Percentiles rank a stretch among this genome's conserved stretches.
These are phyloP conservation scores for Agrochola litura DNA, from an alignment of 2,888 invertebrate species.

Conservation along the genomic window DNA sequence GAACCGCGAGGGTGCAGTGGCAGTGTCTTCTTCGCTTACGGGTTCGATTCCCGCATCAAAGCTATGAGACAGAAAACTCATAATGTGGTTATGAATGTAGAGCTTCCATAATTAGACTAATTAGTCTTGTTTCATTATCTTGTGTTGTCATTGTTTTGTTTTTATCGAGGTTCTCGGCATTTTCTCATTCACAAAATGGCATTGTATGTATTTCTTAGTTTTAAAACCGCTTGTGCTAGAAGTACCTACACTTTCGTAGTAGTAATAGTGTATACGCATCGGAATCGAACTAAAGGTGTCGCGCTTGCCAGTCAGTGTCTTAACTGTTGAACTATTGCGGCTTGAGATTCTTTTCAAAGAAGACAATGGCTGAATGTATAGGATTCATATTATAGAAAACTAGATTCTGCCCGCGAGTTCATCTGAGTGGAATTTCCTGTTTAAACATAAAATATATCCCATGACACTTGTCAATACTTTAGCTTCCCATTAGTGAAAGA, in stretches of 20 bases:
- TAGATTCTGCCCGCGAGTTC: too few relatives aligned
- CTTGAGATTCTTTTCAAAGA: not conserved
- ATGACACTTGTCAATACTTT: too few relatives aligned
- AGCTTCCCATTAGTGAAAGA: too few relatives aligned
- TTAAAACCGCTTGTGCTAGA: not conserved
- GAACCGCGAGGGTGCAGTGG: not conserved
- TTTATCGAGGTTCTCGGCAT: not conserved
- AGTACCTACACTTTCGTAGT: not conserved
- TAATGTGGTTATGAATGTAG: constrained; percentile 1
- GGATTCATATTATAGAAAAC: too few relatives aligned
- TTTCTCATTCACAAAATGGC: not conserved
- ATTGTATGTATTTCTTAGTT: not conserved
- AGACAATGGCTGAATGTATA: too few relatives aligned
- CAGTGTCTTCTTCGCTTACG: not conserved
- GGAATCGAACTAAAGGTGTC: not conserved
- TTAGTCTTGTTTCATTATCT: constrained; percentile 10
- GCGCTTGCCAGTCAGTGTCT: not conserved
- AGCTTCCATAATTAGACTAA: constrained; percentile 28
- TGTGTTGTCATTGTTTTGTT: not conserved
- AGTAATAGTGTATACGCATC: too few relatives aligned
- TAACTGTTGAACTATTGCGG: not conserved
- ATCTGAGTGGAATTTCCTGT: too few relatives aligned
- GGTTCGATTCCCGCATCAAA: constrained; percentile 26
- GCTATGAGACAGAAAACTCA: not conserved
- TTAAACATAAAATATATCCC: too few relatives aligned